These are phyloP conservation scores for Rhagonycha lutea DNA, from an alignment of 2,888 invertebrate genomes.

Conservation along the genomic window DNA sequence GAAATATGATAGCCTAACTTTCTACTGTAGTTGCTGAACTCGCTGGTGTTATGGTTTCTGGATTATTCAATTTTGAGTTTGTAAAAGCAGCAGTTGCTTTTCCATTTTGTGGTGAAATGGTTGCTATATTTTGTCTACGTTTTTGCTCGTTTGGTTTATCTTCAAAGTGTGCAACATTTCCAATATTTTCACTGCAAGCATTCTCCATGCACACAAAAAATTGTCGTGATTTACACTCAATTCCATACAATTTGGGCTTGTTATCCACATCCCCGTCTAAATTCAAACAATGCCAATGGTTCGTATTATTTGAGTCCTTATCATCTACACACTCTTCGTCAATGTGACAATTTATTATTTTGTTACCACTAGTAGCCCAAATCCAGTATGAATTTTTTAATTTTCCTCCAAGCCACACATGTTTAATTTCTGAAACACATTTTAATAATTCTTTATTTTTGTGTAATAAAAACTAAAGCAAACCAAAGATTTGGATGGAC, in stretches of 20 bases:
- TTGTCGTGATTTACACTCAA: slow-evolving; percentile 5
- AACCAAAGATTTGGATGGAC: not conserved
- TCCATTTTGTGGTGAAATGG: not conserved
- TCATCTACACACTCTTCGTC: not conserved
- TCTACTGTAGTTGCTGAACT: not conserved
- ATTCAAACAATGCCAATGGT: slow-evolving; percentile 10
- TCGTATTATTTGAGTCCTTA: not conserved
- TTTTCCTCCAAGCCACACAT: slow-evolving; percentile 12
- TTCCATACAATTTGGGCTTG: slow-evolving; percentile 2
- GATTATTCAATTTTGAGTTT: not conserved
- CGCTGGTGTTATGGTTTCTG: not conserved
- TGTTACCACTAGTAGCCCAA: not conserved
- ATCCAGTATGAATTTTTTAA: not conserved
- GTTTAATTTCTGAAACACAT: not conserved
- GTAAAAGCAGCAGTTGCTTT: too few relatives aligned
- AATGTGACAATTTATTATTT: not conserved
- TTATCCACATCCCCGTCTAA: not conserved
- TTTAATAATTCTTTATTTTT: not conserved
- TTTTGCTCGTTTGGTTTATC: not conserved
- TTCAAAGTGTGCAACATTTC: not conserved
- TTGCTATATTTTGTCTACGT: not conserved
- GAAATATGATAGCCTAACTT: not conserved
- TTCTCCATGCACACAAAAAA: slow-evolving; percentile 1
- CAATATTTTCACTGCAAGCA: not conserved
- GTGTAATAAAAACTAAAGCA: not conserved